A percentile compares a stretch with the other conserved stretches of the same genome.
phyloP scores from a whole-genome alignment of 2,888 invertebrate genomes.

The Leptothorax acervorum region DNA sequence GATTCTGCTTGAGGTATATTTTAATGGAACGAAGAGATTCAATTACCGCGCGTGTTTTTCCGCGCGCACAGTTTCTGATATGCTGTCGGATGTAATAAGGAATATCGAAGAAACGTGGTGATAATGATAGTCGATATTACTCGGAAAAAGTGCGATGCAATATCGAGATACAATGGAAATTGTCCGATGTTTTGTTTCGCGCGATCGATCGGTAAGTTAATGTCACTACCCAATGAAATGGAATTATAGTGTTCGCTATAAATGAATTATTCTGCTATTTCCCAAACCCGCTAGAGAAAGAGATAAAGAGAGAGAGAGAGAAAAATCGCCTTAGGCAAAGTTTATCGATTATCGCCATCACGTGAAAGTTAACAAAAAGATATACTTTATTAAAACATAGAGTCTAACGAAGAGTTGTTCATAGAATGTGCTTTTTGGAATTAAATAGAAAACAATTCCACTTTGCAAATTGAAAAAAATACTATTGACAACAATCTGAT shows the following conservation, averaged over 20 bases:
- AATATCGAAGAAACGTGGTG: conserved; percentile 44
- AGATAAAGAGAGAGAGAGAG: background rate
- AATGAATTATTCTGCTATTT: conserved; percentile 49
- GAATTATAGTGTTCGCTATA: conserved; percentile 41
- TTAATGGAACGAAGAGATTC: conserved; percentile 48
- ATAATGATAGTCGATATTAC: conserved; percentile 41
- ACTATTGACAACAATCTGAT: conserved; percentile 21
- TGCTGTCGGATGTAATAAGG: conserved; percentile 34
- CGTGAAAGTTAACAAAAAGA: background rate
- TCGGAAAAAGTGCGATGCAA: conserved; percentile 35
- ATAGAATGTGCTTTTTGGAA: background rate
- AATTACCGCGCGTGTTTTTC: conserved; percentile 43
- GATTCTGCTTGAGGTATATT: conserved; percentile 30
- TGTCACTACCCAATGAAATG: conserved; percentile 24
- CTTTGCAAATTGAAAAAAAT: conserved; percentile 6
- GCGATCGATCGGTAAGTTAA: conserved; percentile 42
- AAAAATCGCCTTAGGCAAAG: conserved; percentile 22
- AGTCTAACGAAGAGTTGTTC: background rate
- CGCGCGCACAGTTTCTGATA: conserved; percentile 24
- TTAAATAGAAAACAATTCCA: background rate
- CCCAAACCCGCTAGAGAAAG: conserved; percentile 12
- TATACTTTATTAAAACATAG: conserved; percentile 8
- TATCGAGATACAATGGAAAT: conserved; percentile 44
- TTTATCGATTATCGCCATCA: conserved; percentile 9
- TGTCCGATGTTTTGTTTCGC: conserved; percentile 36